phyloP scores from a whole-genome alignment of 2,888 invertebrate species.

The Brachycybe producta region DNA sequence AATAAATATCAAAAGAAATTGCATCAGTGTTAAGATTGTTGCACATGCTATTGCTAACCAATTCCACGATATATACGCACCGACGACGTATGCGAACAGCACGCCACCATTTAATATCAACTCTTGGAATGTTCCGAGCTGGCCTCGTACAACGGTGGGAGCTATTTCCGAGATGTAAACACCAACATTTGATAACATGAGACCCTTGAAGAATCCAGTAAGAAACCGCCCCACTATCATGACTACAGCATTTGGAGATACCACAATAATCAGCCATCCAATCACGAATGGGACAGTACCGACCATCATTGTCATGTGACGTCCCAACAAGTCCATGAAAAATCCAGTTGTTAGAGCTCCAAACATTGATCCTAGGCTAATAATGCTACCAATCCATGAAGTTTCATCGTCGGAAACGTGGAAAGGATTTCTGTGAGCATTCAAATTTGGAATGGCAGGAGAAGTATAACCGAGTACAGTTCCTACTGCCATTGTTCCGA shows the following conservation, averaged over 20 bases:
- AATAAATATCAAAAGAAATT: slow-evolving; percentile 4
- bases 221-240: slow-evolving; percentile 20
- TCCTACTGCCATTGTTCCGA: slow-evolving; percentile 3
- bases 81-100: slow-evolving; percentile 11
- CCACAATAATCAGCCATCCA: slow-evolving; percentile 20
- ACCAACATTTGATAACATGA: slow-evolving; percentile 11
- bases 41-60: slow-evolving; percentile 14
- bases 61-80: slow-evolving; percentile 9
- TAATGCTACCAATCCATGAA: slow-evolving; percentile 15
- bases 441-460: slow-evolving; percentile 13
- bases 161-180: slow-evolving; percentile 20
- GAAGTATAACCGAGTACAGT: slow-evolving; percentile 11
- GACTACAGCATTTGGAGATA: slow-evolving; percentile 3
- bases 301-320: slow-evolving; percentile 16
- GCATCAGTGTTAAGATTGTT: slow-evolving; percentile 1
- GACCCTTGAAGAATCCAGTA: slow-evolving; percentile 18
- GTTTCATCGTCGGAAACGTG: slow-evolving; percentile 2
- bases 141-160: slow-evolving; percentile 19
- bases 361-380: slow-evolving; percentile 20
- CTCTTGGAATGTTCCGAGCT: slow-evolving; percentile 17
- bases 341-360: slow-evolving; percentile 17
- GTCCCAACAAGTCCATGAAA: slow-evolving; percentile 18
- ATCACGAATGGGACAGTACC: slow-evolving; percentile 17
- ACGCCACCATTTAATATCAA: slow-evolving; percentile 14
- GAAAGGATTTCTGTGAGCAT: slow-evolving; percentile 3